A percentile compares a stretch with the other conserved stretches of the same genome.
phyloP scores from a whole-genome alignment of 2,113 vertebrate genomes.

The human region DNA sequence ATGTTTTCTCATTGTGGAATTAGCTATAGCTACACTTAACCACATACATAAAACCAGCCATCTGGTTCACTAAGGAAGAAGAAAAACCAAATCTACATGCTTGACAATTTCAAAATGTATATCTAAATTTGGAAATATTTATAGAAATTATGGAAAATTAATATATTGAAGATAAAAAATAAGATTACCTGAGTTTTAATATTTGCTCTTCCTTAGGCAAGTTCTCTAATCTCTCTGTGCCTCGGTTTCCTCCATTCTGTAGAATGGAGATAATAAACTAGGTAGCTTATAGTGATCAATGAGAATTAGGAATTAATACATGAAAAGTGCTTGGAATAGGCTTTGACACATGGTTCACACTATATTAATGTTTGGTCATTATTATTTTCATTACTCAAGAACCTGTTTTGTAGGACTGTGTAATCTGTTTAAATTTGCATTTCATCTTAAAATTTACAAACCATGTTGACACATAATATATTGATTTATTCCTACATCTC shows the following conservation, averaged over 20 bases:
- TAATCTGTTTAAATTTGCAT: background rate
- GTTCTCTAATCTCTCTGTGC: background rate
- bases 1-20: background rate
- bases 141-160: background rate
- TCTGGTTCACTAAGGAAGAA: background rate
- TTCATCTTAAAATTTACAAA: background rate
- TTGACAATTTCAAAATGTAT: constrained; percentile 12
- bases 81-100: background rate
- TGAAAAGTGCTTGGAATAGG: background rate
- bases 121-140: background rate
- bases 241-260: background rate
- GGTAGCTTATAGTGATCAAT: background rate
- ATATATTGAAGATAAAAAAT: background rate
- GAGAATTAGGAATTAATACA: background rate
- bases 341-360: background rate
- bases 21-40: background rate
- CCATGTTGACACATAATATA: background rate
- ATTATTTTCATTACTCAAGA: background rate
- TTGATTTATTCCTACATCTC: background rate
- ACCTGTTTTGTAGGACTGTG: background rate
- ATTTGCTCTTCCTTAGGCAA: background rate
- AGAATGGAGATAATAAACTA: background rate
- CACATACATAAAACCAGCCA: background rate
- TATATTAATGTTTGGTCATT: background rate
- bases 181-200: background rate